phyloP scores from a whole-genome alignment of 92 coral and sea anemone genomes.

The Zoanthus sociatus region DNA sequence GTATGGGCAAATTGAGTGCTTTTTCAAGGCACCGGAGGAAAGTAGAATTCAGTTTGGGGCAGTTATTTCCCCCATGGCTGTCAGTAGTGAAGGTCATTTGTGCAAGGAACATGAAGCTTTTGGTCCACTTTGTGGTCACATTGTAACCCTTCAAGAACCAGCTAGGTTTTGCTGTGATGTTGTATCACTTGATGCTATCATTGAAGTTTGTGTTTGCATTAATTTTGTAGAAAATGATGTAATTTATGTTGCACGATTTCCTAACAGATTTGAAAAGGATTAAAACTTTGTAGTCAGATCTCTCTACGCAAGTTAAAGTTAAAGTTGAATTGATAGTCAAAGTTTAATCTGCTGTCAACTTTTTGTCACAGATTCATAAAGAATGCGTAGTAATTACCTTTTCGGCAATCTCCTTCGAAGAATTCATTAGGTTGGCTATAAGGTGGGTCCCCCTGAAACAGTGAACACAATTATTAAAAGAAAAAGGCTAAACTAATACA shows the following conservation, averaged over 20 bases:
- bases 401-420: too few species aligned
- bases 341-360: too few species aligned
- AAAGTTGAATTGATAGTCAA: not conserved
- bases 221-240: slow-evolving; percentile 54
- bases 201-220: slow-evolving; percentile 56
- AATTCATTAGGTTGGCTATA: too few species aligned
- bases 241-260: slow-evolving; percentile 56
- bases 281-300: not conserved
- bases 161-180: slow-evolving; percentile 31
- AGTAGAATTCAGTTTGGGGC: slow-evolving; percentile 33
- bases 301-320: too few species aligned
- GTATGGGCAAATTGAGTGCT: slow-evolving; percentile 51
- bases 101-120: slow-evolving; percentile 51
- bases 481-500: too few species aligned
- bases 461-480: too few species aligned
- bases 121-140: slow-evolving; percentile 43
- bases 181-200: slow-evolving; percentile 31
- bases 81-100: not conserved
- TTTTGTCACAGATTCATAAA: too few species aligned
- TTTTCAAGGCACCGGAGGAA: slow-evolving; percentile 46
- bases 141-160: slow-evolving; percentile 45
- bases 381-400: too few species aligned
- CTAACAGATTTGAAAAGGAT: slow-evolving; percentile 51
- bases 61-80: slow-evolving; percentile 38
- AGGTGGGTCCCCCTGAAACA: too few species aligned